Conservation (phyloP, 2,888 invertebrate genomes). For the Trachelus iudaicus region DNA sequence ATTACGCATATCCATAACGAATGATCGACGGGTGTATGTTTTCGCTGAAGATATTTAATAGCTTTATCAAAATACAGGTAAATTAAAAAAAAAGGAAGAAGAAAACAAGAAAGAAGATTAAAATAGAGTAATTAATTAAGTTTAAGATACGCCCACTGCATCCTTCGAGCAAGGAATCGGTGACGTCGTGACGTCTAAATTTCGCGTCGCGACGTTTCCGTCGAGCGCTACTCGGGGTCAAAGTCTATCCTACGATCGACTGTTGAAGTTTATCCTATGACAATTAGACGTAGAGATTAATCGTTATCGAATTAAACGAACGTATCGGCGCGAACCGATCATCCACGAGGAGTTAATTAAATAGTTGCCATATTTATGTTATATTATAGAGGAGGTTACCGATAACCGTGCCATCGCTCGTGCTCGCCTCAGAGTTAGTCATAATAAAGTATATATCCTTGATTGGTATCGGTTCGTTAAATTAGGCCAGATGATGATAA, state of each 20-base stretch:
- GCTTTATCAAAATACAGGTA: slow-evolving; percentile 15
- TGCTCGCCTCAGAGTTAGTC: slow-evolving; percentile 43
- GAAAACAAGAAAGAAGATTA: not conserved
- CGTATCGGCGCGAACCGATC: not conserved
- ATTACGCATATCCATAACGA: not conserved
- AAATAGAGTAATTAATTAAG: not conserved
- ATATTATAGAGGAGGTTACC: slow-evolving; percentile 36
- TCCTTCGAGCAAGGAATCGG: not conserved
- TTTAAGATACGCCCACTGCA: not conserved
- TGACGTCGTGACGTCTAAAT: not conserved
- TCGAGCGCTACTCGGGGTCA: not conserved
- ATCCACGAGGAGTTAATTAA: not conserved
- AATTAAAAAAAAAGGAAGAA: slow-evolving; percentile 4
- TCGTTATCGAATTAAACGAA: not conserved
- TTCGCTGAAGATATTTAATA: slow-evolving; percentile 18
- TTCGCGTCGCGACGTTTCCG: not conserved
- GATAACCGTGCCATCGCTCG: slow-evolving; percentile 48
- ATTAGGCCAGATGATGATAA: not conserved
- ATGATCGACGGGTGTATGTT: slow-evolving; percentile 7
- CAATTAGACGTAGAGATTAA: not conserved
- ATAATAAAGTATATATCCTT: slow-evolving; percentile 17
- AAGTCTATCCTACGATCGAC: too few relatives aligned
- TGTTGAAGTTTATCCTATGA: too few relatives aligned
- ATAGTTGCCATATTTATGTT: slow-evolving; percentile 21
- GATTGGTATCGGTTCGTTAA: not conserved